Conservation (phyloP, 2,797 vertebrate genomes). For the Melopsittacus undulatus region DNA sequence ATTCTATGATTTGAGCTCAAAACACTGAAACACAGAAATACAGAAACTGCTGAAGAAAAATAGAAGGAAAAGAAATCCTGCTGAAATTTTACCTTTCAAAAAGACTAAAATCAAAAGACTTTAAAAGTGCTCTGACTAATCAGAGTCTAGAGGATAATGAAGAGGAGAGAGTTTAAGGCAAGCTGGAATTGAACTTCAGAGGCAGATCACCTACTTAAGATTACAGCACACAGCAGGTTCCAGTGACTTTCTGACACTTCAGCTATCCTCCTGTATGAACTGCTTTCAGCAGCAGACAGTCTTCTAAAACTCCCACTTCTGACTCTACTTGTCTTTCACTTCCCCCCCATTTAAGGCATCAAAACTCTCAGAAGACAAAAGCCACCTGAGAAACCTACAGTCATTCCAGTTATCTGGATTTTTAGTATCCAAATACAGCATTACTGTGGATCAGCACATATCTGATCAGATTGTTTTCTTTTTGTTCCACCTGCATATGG, state of each 20-base stretch:
- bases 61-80: neutral
- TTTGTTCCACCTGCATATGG: neutral
- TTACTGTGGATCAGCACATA: neutral
- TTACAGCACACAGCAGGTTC: slow-evolving; percentile 59
- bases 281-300: slow-evolving; percentile 37
- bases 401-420: neutral
- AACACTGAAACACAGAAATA: neutral
- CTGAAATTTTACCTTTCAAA: slow-evolving; percentile 23
- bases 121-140: slow-evolving; percentile 45
- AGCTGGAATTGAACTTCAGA: slow-evolving; percentile 59
- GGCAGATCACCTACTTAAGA: slow-evolving; percentile 51
- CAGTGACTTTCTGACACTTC: slow-evolving; percentile 58
- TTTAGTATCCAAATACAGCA: neutral
- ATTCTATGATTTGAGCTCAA: neutral
- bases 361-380: slow-evolving; percentile 28
- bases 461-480: neutral
- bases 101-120: slow-evolving; percentile 14
- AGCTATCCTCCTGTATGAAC: slow-evolving; percentile 47
- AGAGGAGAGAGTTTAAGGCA: slow-evolving; percentile 34
- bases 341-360: neutral
- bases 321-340: slow-evolving; percentile 44
- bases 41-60: neutral
- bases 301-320: slow-evolving; percentile 50
- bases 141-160: slow-evolving; percentile 40
- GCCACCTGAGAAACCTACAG: slow-evolving; percentile 1